Evolutionary conservation across 2,888 invertebrate species (phyloP).

Genomic region (Rhagonycha lutea): DNA sequence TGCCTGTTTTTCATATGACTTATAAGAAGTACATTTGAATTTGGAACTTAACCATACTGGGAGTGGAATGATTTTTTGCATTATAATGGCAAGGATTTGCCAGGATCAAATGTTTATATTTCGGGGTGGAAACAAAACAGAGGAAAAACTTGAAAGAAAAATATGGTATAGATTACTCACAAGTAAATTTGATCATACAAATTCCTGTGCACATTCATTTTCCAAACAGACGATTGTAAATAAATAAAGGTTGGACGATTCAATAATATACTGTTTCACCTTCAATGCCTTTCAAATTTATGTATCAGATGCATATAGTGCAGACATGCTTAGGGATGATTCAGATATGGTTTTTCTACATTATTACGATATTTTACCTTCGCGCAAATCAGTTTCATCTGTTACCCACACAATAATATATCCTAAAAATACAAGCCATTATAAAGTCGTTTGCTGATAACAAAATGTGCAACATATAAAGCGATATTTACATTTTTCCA

Average conservation of each 20-base stretch:
- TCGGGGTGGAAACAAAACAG: no score
- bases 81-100: no score
- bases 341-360: neutral
- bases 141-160: no score
- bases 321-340: no score
- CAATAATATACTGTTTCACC: neutral
- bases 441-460: neutral
- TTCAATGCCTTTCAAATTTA: neutral
- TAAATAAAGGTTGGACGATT: neutral
- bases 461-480: neutral
- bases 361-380: neutral
- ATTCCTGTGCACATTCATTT: neutral
- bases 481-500: neutral
- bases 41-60: no score
- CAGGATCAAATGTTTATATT: no score
- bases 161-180: no score
- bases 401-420: slow-evolving; percentile 17
- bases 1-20: no score
- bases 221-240: neutral
- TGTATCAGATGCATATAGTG: neutral
- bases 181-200: neutral
- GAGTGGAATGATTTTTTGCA: no score
- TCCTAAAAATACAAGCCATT: slow-evolving; percentile 3
- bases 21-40: no score
- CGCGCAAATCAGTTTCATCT: slow-evolving; percentile 20